phyloP scores from a whole-genome alignment of 2,888 invertebrate species.

The Ctena decussata region DNA sequence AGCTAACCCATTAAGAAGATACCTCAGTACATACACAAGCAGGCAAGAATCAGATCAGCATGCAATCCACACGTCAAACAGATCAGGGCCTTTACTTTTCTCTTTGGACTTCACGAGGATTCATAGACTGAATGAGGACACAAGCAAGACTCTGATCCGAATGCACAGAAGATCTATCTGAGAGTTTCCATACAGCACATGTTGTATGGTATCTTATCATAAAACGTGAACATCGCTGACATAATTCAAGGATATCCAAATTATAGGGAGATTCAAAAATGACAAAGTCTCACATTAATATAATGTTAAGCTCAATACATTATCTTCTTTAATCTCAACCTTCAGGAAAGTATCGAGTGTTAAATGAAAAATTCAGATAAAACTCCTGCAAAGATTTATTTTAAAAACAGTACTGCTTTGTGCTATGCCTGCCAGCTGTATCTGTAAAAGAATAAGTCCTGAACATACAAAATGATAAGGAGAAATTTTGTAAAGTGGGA shows the following conservation, averaged over 20 bases:
- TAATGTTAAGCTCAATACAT: not conserved
- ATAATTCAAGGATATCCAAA: not conserved
- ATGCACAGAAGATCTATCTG: no score
- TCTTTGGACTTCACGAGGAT: no score
- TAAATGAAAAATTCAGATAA: not conserved
- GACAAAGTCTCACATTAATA: not conserved
- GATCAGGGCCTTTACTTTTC: no score
- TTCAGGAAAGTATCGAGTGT: not conserved
- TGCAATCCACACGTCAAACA: no score
- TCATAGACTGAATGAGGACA: no score
- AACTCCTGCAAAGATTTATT: not conserved
- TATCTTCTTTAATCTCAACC: not conserved
- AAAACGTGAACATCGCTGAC: not conserved
- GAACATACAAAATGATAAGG: not conserved
- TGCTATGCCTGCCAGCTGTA: no score
- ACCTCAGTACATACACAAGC: no score
- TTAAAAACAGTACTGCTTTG: not conserved
- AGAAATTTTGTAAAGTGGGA: constrained; percentile 12
- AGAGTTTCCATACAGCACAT: no score
- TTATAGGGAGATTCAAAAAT: not conserved
- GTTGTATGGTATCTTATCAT: no score
- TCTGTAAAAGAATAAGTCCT: not conserved
- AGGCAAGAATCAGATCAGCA: no score
- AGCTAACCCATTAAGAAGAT: no score
- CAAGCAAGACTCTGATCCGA: no score